Evolutionary conservation across 1,140 invertebrate genomes (phyloP), one percentile per base, ranked within the genome.

Genomic region (Eueides isabella): DNA sequence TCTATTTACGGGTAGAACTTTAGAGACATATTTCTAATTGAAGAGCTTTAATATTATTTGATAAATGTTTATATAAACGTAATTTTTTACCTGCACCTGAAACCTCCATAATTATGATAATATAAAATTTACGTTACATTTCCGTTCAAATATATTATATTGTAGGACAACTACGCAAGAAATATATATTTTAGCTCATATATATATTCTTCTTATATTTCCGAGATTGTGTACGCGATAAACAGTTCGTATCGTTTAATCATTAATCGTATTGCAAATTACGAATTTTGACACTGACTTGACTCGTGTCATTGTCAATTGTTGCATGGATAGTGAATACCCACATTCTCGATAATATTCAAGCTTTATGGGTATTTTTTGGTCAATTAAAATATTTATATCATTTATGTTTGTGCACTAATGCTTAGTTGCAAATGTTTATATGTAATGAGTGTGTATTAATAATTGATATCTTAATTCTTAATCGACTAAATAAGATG

Each of bases 61-160:
- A 5, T 19, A 55, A 55, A 55, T 26, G 48, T 55, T 55, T 26
- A 0, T 26, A 55, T 12, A 55, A 55, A 23, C 26, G 19, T 11
- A 23, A 55, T 55, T 26, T 55, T 55, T 55, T 55, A 88, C 86
- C 85, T 79, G 86, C 65, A 66, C 84, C 85, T 75, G 86, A 82
- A 75, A 88, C 74, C 71, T 88, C 86, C 86, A 88, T 88, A 78
- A 72, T 82, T 73, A 61, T 67, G 48, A 55, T 23, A 55, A 55
- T 26, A 55, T n/a, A 55, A 12, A 26, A 55, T 23, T 26, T 55
- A 55, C 48, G 48, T 55, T 55, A 55, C 48, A 55, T 55, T 26
- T 26, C 48, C 23, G 23, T 55, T 55, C 48, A 26, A 55, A 55
- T 55, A 26, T 55, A 23, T 55, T 55, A 55, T 55, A 55, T 55